These are phyloP conservation scores for Microcebus jonahi DNA, from an alignment of 2,113 vertebrate genomes.

Conservation along the genomic window DNA sequence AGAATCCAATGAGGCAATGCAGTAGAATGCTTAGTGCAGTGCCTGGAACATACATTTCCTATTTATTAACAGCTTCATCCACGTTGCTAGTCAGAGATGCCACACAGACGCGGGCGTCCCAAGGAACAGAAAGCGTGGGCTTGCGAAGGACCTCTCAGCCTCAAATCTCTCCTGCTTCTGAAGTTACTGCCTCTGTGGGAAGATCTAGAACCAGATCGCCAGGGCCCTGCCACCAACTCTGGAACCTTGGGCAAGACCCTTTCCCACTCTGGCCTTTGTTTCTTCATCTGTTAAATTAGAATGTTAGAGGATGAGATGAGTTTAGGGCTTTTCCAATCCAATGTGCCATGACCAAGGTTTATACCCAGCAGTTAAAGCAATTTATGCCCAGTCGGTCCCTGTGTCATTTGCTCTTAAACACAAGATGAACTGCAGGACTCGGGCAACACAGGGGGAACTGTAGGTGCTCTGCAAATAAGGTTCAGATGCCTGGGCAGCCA, in stretches of 20 bases:
- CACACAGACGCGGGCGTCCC: not conserved
- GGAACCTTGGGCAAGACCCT: not conserved
- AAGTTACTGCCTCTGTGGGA: not conserved
- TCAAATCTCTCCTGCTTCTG: not conserved
- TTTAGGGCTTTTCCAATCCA: not conserved
- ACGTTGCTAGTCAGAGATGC: not conserved
- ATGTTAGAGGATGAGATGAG: not conserved
- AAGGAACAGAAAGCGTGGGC: not conserved
- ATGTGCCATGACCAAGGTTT: not conserved
- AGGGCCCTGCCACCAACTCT: no score
- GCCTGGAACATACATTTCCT: not conserved
- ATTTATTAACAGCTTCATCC: fast-evolving
- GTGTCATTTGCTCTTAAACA: not conserved
- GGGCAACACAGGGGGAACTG: fast-evolving
- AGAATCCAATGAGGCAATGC: not conserved
- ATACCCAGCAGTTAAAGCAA: not conserved
- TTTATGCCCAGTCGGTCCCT: not conserved
- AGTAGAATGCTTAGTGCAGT: no score
- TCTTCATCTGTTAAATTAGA: not conserved
- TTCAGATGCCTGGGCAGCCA: not conserved
- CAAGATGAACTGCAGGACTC: not conserved
- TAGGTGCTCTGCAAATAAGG: not conserved
- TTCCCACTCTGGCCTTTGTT: not conserved
- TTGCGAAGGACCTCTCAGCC: not conserved
- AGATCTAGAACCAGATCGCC: no score